Evolutionary conservation across 2,113 vertebrate species (phyloP).

Genomic region (Chitala chitala): DNA sequence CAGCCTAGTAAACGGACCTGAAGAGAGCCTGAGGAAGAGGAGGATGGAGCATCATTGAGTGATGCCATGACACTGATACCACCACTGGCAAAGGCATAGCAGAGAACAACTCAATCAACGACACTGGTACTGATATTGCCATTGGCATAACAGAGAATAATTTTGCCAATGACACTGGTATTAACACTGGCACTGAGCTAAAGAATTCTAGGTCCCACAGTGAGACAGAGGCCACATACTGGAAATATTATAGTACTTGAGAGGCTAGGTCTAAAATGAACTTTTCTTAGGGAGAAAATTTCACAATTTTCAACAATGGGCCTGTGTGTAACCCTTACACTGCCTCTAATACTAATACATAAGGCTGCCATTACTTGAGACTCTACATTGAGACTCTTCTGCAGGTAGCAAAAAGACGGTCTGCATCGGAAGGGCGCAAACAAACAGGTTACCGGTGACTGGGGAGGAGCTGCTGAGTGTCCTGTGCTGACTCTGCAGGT

Average conservation of each 20-base stretch:
- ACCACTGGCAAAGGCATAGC: neutral
- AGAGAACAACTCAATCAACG: neutral
- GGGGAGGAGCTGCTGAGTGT: constrained; percentile 81
- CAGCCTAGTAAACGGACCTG: constrained; percentile 79
- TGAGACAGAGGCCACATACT: too few relatives aligned
- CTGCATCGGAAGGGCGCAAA: neutral
- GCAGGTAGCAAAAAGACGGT: neutral
- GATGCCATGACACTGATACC: neutral
- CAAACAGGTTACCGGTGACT: constrained; percentile 67
- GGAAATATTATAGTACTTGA: too few relatives aligned
- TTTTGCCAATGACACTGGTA: neutral
- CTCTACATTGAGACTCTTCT: neutral
- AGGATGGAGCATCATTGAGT: too few relatives aligned
- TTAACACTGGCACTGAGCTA: neutral
- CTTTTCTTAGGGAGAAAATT: too few relatives aligned
- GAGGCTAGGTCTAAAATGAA: too few relatives aligned
- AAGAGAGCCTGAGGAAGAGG: constrained; percentile 64
- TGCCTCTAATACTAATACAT: neutral
- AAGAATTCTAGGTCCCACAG: too few relatives aligned
- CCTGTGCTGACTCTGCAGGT: constrained; percentile 76
- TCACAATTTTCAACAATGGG: neutral
- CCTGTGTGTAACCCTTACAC: too few relatives aligned
- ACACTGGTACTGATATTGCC: neutral
- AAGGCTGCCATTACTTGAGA: neutral
- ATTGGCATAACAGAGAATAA: neutral